These are phyloP conservation scores for Drosophila pachea DNA, from an alignment of 1,140 invertebrate species.

Conservation along the genomic window DNA sequence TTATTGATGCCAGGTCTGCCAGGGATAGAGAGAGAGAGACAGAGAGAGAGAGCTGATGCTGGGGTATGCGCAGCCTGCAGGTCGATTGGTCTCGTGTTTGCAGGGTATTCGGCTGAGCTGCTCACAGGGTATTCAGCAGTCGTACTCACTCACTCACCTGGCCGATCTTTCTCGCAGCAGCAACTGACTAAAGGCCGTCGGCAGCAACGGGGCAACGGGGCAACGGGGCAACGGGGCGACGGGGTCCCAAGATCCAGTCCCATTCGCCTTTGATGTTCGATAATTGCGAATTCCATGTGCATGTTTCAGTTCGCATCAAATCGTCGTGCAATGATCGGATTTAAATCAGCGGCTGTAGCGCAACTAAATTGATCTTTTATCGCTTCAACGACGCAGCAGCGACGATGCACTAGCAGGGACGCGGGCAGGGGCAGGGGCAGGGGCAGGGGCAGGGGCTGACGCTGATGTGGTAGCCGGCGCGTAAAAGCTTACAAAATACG, in stretches of 20 bases:
- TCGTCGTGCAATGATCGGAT: slow-evolving; percentile 75
- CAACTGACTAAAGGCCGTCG: no score
- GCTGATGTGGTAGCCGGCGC: slow-evolving; percentile 64
- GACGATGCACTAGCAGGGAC: no score
- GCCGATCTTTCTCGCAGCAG: no score
- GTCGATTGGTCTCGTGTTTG: no score
- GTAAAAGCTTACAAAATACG: slow-evolving; percentile 76
- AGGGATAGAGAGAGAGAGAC: no score
- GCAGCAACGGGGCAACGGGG: no score
- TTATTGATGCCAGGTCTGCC: background rate
- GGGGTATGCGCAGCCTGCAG: background rate
- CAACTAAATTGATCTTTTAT: slow-evolving; percentile 78
- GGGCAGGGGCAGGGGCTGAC: slow-evolving; percentile 1
- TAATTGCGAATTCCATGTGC: slow-evolving; percentile 77
- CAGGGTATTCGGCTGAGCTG: no score
- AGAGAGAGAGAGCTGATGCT: background rate
- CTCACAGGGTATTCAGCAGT: no score
- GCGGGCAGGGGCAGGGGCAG: background rate
- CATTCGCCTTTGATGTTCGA: slow-evolving; percentile 67
- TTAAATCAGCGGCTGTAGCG: slow-evolving; percentile 72
- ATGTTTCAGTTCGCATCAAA: slow-evolving; percentile 77
- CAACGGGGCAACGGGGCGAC: no score
- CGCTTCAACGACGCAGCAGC: slow-evolving; percentile 59
- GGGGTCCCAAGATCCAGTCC: background rate
- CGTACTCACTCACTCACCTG: no score